A percentile compares a stretch with the other conserved stretches of the same genome.
Conservation (phyloP, 2,797 vertebrate genomes). For the Heliangelus exortis region DNA sequence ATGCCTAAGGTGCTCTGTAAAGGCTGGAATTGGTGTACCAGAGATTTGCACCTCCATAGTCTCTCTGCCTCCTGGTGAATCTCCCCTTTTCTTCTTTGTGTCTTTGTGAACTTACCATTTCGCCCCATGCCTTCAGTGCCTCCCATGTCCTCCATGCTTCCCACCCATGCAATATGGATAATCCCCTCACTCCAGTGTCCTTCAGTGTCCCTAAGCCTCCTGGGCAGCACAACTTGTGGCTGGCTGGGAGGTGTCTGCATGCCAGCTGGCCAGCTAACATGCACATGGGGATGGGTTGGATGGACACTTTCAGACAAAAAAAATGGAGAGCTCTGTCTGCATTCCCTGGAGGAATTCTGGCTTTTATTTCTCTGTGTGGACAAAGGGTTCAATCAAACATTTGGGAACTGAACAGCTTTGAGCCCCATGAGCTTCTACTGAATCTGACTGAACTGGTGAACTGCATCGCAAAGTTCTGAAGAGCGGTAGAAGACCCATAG, state of each 20-base stretch:
- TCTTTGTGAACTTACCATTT: accelerated
- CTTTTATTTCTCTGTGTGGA: neutral
- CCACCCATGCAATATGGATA: neutral
- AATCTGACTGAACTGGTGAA: neutral
- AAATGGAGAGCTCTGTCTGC: neutral
- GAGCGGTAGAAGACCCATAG: neutral
- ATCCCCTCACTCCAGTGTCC: neutral
- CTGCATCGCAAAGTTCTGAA: neutral
- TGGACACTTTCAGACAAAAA: neutral
- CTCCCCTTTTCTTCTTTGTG: neutral
- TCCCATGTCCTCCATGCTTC: neutral
- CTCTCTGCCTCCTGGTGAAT: neutral
- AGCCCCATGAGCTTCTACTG: neutral
- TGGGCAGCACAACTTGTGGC: neutral
- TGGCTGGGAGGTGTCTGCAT: accelerated
- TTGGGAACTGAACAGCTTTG: neutral
- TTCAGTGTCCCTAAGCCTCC: neutral
- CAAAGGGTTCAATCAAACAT: neutral
- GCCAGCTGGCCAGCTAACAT: neutral
- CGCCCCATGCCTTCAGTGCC: neutral
- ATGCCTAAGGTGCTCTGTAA: neutral
- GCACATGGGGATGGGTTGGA: accelerated
- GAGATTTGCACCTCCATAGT: neutral
- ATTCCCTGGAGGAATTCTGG: neutral
- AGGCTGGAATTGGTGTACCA: neutral